Percentiles rank a stretch among this genome's conserved stretches.
Conservation (phyloP, 2,888 invertebrate species). For the Rhingia campestris region DNA sequence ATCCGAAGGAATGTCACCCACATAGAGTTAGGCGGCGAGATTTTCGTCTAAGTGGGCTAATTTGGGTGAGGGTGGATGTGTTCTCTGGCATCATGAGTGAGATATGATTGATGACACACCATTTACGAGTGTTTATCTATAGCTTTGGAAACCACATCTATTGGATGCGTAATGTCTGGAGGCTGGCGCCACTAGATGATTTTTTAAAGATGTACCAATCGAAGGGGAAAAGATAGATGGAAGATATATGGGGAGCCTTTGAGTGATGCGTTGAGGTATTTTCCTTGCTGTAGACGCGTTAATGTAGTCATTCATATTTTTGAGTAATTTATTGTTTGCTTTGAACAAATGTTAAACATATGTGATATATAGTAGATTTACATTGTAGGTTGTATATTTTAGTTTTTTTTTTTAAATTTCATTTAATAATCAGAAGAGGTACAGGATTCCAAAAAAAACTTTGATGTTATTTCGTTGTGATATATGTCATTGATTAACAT, state of each 20-base stretch:
- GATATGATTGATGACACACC: conserved; percentile 50
- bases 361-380: no score
- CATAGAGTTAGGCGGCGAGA: neutral
- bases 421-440: no score
- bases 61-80: conserved; percentile 1
- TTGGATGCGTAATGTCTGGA: neutral
- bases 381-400: no score
- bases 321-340: no score
- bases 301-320: no score
- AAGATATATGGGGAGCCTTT: neutral
- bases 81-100: neutral
- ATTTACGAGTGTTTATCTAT: conserved; percentile 32
- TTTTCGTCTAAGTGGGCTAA: conserved; percentile 9
- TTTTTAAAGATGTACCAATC: neutral
- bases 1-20: conserved; percentile 28
- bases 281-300: no score
- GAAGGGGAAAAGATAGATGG: conserved; percentile 1
- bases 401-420: no score
- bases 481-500: no score
- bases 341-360: no score
- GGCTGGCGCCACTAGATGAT: conserved; percentile 12
- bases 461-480: no score
- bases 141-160: conserved; percentile 12
- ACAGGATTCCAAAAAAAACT: no score
- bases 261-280: no score